A percentile compares a stretch with the other conserved stretches of the same genome.
phyloP scores from a whole-genome alignment of 2,888 invertebrate genomes.

The Danaus chrysippus region DNA sequence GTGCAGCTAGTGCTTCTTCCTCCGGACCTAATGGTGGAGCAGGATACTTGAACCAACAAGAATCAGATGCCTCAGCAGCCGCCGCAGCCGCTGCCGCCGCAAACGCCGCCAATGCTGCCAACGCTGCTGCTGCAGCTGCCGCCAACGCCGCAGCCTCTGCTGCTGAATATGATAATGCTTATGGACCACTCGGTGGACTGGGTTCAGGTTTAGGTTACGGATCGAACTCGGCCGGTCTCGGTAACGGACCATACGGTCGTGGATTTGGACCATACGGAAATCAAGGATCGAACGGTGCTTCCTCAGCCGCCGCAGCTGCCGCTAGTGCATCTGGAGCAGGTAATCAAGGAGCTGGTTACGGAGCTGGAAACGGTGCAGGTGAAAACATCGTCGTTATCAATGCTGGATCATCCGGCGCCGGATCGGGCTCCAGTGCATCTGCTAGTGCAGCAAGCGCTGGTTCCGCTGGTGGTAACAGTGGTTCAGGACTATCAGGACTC shows the following conservation, averaged over 20 bases:
- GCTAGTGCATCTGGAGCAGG: slow-evolving; percentile 6
- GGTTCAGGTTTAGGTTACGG: slow-evolving; percentile 2
- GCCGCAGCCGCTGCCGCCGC: slow-evolving; percentile 1
- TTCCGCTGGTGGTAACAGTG: slow-evolving; percentile 6
- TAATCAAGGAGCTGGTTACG: slow-evolving; percentile 3
- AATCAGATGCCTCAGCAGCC: not conserved
- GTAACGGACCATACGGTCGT: not conserved
- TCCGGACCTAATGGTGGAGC: slow-evolving; percentile 1
- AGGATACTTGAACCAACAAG: not conserved
- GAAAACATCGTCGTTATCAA: slow-evolving; percentile 1
- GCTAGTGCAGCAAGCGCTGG: slow-evolving; percentile 11
- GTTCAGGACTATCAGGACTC: not conserved
- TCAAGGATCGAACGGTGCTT: not conserved
- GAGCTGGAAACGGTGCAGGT: not conserved
- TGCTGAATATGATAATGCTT: slow-evolving; percentile 2
- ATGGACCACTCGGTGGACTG: slow-evolving; percentile 15
- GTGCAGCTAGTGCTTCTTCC: slow-evolving; percentile 6
- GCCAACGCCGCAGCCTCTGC: slow-evolving; percentile 1
- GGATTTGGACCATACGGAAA: not conserved
- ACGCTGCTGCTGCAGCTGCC: not conserved
- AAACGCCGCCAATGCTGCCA: not conserved
- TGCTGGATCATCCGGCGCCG: slow-evolving; percentile 6
- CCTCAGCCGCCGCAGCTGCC: slow-evolving; percentile 13
- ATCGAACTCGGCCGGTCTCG: not conserved
- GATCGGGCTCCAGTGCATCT: slow-evolving; percentile 9